These are phyloP conservation scores for Procavia capensis DNA, from an alignment of 2,113 vertebrate species.

Conservation along the genomic window DNA sequence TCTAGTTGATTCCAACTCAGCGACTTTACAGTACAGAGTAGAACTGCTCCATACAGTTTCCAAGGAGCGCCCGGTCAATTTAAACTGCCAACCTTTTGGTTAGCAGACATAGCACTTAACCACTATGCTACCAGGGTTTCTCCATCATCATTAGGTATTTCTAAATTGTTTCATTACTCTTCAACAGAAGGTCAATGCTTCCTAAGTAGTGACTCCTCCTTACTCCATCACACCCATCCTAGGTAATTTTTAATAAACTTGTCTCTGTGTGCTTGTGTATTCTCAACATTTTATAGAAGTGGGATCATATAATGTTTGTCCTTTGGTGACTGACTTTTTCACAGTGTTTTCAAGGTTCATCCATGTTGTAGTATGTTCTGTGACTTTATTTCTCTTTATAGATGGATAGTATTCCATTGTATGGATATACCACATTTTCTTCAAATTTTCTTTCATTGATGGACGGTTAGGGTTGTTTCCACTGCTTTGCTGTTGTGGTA, in stretches of 20 bases:
- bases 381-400: not conserved
- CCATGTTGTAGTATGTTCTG: not conserved
- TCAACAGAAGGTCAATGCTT: not conserved
- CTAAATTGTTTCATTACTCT: not conserved
- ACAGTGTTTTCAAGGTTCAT: not conserved
- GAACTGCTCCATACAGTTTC: too few relatives aligned
- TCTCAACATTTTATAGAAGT: not conserved
- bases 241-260: not conserved
- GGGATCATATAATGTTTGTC: not conserved
- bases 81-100: too few relatives aligned
- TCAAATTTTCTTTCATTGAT: not conserved
- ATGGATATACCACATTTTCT: not conserved
- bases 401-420: not conserved
- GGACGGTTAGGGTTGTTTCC: not conserved
- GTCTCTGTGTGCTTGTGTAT: not conserved
- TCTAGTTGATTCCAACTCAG: too few relatives aligned
- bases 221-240: too few relatives aligned
- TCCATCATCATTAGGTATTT: too few relatives aligned
- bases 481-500: not conserved
- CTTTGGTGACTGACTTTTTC: not conserved
- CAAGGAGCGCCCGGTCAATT: too few relatives aligned
- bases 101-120: too few relatives aligned
- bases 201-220: too few relatives aligned
- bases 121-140: too few relatives aligned
- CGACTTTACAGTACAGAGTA: too few relatives aligned